Evolutionary conservation across 2,797 vertebrate species (phyloP), one percentile per base, ranked within the genome.

Genomic region (Anguilla megastoma): DNA sequence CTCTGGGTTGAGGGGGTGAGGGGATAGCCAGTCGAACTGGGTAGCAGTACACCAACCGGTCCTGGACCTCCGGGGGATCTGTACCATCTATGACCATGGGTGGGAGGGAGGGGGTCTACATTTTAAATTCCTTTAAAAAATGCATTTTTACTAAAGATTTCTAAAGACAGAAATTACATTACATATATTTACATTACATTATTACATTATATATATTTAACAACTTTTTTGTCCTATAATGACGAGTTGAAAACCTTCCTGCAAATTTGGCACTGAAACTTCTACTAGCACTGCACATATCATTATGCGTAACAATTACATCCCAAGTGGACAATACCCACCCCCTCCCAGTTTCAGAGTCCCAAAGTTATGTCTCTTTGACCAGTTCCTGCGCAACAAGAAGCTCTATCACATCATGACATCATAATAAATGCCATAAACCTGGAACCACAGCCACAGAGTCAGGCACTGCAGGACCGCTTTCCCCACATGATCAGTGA

Each of bases 21-120:
- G 97, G 93, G 86, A 96, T 91, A 3, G 95, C 95, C 82, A 97
- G 92, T 84, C 98, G 96, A 16, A 97, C 93, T 0, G 98, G 98
- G 91, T 98, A 99, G 90, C 98, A 99, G 94, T 99, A 98, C 5
- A 99, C 97, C 0, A 98, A 93, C 52, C 98, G 96, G 86, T 97
- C 96, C 93, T 97, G 97, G 5, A 95, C 92, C 45, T 96, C 96
- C 0, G 95, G 89, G 33, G 94, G 93, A 56, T 98, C 97, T 0
- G 94, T 89, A 60, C 95, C 95, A 56, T 97, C 98, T 97, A 92
- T 89, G 90, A 18, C 1, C 86, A 66, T 36, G 24, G 41, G 3
- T 41, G 41, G 41, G 41, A 30, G 87, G 86, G 21, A 9, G 45
- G 45, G 76, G 30, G 12, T 54, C 52, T 1, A 82, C 71, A 18